phyloP scores from a whole-genome alignment of 2,888 invertebrate species.

The Myopa tessellatipennis region DNA sequence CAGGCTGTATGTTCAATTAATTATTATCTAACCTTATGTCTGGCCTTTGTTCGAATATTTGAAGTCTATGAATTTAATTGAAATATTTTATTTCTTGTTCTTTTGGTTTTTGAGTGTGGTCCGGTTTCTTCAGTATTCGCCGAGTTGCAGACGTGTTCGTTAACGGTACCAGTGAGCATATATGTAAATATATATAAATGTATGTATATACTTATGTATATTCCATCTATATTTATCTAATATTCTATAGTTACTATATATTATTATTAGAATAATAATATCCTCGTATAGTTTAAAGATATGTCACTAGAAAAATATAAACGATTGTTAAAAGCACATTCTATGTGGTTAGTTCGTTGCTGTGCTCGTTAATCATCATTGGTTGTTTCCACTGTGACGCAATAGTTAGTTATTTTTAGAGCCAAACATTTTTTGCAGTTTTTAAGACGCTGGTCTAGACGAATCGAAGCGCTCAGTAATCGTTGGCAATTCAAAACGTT shows the following conservation, averaged over 20 bases:
- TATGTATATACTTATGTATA: too few relatives aligned
- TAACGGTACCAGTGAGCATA: too few relatives aligned
- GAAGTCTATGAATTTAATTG: neutral
- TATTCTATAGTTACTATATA: too few relatives aligned
- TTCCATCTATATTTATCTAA: too few relatives aligned
- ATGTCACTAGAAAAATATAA: neutral
- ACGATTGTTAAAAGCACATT: too few relatives aligned
- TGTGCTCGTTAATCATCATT: too few relatives aligned
- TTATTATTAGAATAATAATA: too few relatives aligned
- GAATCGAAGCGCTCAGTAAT: slow-evolving; percentile 42
- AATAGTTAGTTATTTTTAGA: slow-evolving; percentile 40
- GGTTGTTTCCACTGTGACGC: slow-evolving; percentile 47
- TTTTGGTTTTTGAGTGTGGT: neutral
- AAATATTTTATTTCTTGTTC: neutral
- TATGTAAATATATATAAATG: too few relatives aligned
- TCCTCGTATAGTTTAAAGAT: too few relatives aligned
- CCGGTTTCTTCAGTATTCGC: neutral
- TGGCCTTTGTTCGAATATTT: neutral
- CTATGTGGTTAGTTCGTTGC: too few relatives aligned
- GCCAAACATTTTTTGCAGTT: slow-evolving; percentile 34
- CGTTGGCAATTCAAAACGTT: slow-evolving; percentile 38
- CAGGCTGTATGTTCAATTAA: too few relatives aligned
- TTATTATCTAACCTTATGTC: too few relatives aligned
- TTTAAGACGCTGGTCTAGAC: slow-evolving; percentile 45
- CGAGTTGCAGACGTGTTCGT: neutral